Percentiles rank a stretch among this genome's conserved stretches.
phyloP scores from a whole-genome alignment of 1,140 invertebrate genomes.

The Steinernema feltiae region DNA sequence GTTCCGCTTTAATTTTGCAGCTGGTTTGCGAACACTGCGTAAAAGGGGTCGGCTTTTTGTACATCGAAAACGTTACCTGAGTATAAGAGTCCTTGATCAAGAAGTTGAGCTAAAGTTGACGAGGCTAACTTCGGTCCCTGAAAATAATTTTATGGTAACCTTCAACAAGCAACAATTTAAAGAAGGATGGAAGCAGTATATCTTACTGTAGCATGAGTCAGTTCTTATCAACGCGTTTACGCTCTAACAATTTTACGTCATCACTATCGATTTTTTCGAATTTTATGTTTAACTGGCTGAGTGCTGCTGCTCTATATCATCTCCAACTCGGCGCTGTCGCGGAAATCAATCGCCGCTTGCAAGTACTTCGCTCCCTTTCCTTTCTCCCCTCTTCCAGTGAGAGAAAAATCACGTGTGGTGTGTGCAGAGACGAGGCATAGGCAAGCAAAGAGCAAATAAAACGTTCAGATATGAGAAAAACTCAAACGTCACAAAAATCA shows the following conservation, averaged over 20 bases:
- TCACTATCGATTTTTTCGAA: too few relatives aligned
- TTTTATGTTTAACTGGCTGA: not conserved
- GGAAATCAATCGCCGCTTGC: not conserved
- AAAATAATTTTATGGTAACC: too few relatives aligned
- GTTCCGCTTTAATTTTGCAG: not conserved
- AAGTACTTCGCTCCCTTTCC: not conserved
- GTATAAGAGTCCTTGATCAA: not conserved
- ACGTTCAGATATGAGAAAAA: not conserved
- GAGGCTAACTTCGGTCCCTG: not conserved
- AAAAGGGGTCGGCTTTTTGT: not conserved
- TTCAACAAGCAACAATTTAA: too few relatives aligned
- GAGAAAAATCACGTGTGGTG: not conserved
- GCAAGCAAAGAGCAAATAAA: not conserved
- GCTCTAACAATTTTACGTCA: too few relatives aligned
- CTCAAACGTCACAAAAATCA: not conserved
- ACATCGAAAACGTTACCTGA: not conserved
- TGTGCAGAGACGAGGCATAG: not conserved
- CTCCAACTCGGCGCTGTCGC: not conserved
- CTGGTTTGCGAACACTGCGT: not conserved
- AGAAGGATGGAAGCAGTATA: too few relatives aligned
- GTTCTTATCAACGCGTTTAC: too few relatives aligned
- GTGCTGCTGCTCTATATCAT: not conserved
- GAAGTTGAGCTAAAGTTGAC: not conserved
- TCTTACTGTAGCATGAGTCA: too few relatives aligned
- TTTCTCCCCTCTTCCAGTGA: not conserved